Base-by-base conservation (phyloP, 2,888 invertebrate species). In the Brachyopa scutellaris region DNA sequence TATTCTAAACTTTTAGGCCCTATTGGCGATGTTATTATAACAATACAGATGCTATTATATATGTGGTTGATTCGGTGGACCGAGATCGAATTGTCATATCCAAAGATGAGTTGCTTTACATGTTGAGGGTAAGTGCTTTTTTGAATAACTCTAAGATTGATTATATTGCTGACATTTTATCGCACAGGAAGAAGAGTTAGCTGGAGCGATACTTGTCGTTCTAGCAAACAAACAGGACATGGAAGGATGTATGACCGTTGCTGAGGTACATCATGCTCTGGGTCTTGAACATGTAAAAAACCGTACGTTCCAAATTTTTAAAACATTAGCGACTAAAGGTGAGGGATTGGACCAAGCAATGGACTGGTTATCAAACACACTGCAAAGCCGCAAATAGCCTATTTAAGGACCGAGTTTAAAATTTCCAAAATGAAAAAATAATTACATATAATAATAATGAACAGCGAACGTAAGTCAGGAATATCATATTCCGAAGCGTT, bases 21-120 rank as follows among this genome's bases (percentile, higher is more conserved):
- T 99, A 99, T 90, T 99, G 99, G 99, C 93, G 99, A 91, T 99
- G 99, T 93, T 99, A 99, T 91, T 99, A 98, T 91, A 98, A 98
- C 86, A 99, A 99, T 92, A 99, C 99, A 89, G 99, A 99, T 92
- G 99, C 99, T 88, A 99, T 99, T 87, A 99, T 99, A 88, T 99
- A 99, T 92, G 99, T 99, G 64, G 99, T 99, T 57, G 99, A 99
- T 91, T 99, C 99, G 51, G 99, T 98, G 67, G 99, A 99, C 91
- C 95, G 97, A 91, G 99, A 99, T 92, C 93, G 99, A 92, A 98
- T 99, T 93, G 98, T 98, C 86, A 98, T 99, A 92, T 98, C 99
- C 85, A 99, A 99, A 93, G 98, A 99, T 92, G 99, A 99, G 91
- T 92, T 99, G 83, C 94, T 97, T 85, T 97, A 97, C 87, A 99